phyloP scores from a whole-genome alignment of 2,113 vertebrate species.

The Pituophis catenifer region DNA sequence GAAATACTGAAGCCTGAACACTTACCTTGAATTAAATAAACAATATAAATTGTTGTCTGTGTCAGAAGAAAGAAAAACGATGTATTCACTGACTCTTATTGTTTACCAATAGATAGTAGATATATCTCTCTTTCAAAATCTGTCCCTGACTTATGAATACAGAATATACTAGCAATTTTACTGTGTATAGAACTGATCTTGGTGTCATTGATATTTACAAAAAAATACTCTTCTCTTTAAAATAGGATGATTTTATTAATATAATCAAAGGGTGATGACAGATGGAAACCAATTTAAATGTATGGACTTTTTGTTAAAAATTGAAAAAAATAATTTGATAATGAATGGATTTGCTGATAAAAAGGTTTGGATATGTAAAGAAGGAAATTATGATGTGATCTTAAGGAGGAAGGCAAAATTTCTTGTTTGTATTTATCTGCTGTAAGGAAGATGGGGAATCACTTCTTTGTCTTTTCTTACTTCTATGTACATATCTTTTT shows the following conservation, averaged over 20 bases:
- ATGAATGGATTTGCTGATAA: background rate
- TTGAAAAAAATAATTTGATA: background rate
- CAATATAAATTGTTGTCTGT: background rate
- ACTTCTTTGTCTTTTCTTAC: background rate
- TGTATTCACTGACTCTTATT: background rate
- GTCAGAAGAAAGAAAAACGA: background rate
- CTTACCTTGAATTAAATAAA: background rate
- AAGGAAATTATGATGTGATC: background rate
- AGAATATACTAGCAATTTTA: background rate
- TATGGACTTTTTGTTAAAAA: background rate
- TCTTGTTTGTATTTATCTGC: background rate
- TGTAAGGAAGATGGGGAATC: background rate
- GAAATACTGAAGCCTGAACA: background rate
- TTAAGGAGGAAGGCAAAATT: background rate
- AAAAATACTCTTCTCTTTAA: background rate
- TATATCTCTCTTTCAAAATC: background rate
- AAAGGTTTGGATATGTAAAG: background rate
- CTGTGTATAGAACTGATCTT: background rate
- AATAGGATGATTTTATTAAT: background rate
- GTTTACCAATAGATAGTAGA: background rate
- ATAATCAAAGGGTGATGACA: background rate
- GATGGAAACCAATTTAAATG: background rate
- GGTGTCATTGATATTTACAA: background rate
- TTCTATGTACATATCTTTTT: background rate
- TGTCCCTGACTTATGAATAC: background rate